Evolutionary conservation across 2,888 invertebrate genomes (phyloP).

Genomic region (Leptarthrus brevirostris): DNA sequence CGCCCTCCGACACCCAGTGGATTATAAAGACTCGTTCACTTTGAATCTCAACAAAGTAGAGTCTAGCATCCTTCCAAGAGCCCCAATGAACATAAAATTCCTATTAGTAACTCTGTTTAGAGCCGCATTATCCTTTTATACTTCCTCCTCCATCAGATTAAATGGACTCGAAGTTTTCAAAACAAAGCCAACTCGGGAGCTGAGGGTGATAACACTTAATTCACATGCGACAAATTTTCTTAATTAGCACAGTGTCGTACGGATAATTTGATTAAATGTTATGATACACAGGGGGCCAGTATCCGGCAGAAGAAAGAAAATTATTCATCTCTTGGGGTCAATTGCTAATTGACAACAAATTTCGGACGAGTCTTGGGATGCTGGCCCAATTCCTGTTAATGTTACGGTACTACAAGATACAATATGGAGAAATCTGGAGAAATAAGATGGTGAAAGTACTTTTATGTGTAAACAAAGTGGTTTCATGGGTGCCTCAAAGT

Average conservation of each 20-base stretch:
- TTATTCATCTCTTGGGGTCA: constrained; percentile 32
- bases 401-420: constrained; percentile 8
- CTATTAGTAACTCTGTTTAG: constrained; percentile 33
- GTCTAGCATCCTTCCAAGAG: neutral
- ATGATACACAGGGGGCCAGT: constrained; percentile 18
- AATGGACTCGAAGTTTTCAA: constrained; percentile 42
- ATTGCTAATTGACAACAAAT: constrained; percentile 48
- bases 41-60: neutral
- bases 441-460: too few species aligned
- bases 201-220: constrained; percentile 24
- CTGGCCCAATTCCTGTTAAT: constrained; percentile 30
- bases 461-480: too few species aligned
- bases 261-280: constrained; percentile 49
- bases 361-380: constrained; percentile 3
- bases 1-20: neutral
- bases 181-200: neutral
- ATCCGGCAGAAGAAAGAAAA: constrained; percentile 31
- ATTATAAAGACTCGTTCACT: neutral
- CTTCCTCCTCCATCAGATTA: constrained; percentile 12
- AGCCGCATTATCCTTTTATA: constrained; percentile 32
- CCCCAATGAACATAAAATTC: constrained; percentile 34
- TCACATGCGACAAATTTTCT: constrained; percentile 51
- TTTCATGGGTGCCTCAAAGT: too few species aligned
- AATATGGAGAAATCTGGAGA: constrained; percentile 18
- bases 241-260: constrained; percentile 47